Base-by-base conservation (phyloP, 2,113 vertebrate species). In the Haliaeetus leucogaster region DNA sequence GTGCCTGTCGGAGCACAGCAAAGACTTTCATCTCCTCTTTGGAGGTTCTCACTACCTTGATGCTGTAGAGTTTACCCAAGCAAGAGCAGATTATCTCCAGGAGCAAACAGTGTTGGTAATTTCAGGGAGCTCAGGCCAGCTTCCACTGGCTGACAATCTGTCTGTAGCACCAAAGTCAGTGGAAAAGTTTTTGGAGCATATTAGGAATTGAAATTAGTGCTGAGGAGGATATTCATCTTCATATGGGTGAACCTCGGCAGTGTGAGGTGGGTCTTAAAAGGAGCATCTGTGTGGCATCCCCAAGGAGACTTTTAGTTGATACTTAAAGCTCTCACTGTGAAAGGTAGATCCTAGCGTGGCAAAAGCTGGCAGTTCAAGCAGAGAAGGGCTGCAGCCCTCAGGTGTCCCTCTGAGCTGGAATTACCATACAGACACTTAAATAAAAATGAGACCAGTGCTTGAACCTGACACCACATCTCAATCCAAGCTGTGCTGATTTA, bases 381-480 rank as follows among this genome's bases (percentile, higher is more conserved):
- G 42, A 66, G 62, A 53, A 77, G 58, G 56, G 38, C 78, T 77
- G 58, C 73, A 96, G 26, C 87, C 82, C 74, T 63, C 67, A 40
- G 70, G 81, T 90, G 74, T 80, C 63, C 56, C 84, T 91, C 71
- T 82, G 59, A 93, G 86, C 45, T 91, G 70, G 32, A 93, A 94
- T 95, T 95, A 94, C 78, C 91, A 91, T 95, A 70, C 66, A 83
- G 79, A 90, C 71, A 67, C 66, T 93, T 91, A 93, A 95, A 93
- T 94, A 97, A 96, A 95, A 95, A 94, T 52, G 79, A 94, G 93
- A 48, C 62, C 2, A 2, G 32, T 0, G 1, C 71, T 94, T 7
- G 2, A 94, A 94, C 67, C 91, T 96, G 97, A 96, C 91, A 95
- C 82, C 82, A 94, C 86, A 80, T 94, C 96, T 96, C 95, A 85